These are phyloP conservation scores for Polymixis flavicincta DNA, from an alignment of 2,888 invertebrate genomes.

Conservation along the genomic window DNA sequence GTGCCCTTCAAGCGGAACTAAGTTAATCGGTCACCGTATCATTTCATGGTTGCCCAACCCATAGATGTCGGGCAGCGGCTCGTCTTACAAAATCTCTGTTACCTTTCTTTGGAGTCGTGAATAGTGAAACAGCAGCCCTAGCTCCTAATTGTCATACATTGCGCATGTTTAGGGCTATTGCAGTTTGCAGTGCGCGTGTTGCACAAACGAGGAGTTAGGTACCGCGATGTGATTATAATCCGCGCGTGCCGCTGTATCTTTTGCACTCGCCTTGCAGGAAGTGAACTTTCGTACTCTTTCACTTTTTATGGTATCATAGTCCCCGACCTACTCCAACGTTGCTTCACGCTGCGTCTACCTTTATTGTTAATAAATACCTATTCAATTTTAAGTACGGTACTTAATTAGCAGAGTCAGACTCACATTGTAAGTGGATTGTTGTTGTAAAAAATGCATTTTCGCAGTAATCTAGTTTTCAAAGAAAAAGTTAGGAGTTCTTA, in stretches of 20 bases:
- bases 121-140: conserved; percentile 34
- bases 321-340: conserved; percentile 59
- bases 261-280: conserved; percentile 80
- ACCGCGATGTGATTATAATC: conserved; percentile 84
- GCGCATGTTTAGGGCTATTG: conserved; percentile 84
- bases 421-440: conserved; percentile 18
- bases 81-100: background rate
- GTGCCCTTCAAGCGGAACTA: conserved; percentile 61
- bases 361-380: conserved; percentile 33
- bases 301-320: conserved; percentile 73
- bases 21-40: conserved; percentile 45
- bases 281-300: conserved; percentile 84
- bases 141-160: conserved; percentile 73
- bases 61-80: conserved; percentile 14
- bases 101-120: conserved; percentile 10
- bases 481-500: background rate
- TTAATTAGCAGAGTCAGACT: conserved; percentile 27
- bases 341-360: conserved; percentile 27
- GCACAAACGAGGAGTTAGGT: conserved; percentile 84
- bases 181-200: conserved; percentile 86
- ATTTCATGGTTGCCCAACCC: conserved; percentile 36
- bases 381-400: conserved; percentile 15
- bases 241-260: conserved; percentile 85
- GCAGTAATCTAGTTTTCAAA: background rate
- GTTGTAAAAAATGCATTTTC: background rate